Conservation (phyloP, 2,113 vertebrate genomes). For the Indicator indicator region DNA sequence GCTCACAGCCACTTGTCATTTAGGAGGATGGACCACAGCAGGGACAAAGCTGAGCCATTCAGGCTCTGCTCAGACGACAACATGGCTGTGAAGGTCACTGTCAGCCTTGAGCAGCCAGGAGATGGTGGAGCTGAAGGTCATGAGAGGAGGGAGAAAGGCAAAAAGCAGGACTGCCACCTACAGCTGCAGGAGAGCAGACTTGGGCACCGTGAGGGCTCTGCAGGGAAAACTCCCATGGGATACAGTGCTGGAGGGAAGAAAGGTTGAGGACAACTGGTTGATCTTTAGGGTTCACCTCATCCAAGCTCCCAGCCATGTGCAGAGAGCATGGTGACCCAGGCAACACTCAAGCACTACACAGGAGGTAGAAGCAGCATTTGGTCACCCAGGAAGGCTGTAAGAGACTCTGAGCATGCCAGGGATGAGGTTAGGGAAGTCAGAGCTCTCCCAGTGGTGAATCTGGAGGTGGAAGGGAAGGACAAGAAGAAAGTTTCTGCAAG, state of each 20-base stretch:
- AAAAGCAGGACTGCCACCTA: background rate
- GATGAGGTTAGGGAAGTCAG: background rate
- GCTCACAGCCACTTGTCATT: background rate
- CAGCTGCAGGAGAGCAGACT: background rate
- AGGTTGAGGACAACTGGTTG: too few relatives aligned
- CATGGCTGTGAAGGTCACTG: background rate
- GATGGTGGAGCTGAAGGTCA: background rate
- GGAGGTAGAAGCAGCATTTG: background rate
- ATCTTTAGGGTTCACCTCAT: too few relatives aligned
- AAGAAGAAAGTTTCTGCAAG: background rate
- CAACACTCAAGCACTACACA: background rate
- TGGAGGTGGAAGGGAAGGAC: background rate
- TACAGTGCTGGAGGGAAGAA: background rate
- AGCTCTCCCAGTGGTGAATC: background rate
- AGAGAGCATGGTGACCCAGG: background rate
- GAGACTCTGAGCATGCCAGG: background rate
- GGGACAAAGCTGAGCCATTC: background rate
- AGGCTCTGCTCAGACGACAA: background rate
- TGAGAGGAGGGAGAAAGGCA: background rate
- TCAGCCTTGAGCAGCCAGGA: background rate
- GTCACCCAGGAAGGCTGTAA: background rate
- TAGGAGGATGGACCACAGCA: too few relatives aligned
- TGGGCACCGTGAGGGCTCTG: background rate
- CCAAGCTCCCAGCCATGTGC: background rate
- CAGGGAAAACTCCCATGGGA: background rate